These are phyloP conservation scores for Myxocyprinus asiaticus DNA, from an alignment of 2,113 vertebrate genomes.

Conservation along the genomic window DNA sequence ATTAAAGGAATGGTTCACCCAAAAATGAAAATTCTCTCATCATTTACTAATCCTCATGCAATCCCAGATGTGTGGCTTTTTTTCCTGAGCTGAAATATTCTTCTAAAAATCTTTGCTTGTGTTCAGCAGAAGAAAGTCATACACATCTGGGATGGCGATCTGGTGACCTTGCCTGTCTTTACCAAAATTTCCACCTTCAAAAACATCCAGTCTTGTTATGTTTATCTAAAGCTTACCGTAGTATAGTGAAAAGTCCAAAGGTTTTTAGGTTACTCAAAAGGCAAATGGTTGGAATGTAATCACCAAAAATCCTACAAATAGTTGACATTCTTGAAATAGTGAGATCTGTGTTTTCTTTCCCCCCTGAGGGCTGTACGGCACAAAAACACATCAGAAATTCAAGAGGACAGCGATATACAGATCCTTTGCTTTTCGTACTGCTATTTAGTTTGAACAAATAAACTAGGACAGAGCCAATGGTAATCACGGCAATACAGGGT, in stretches of 20 bases:
- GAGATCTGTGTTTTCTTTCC: constrained; percentile 34
- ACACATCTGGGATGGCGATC: no score
- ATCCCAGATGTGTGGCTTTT: no score
- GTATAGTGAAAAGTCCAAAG: neutral
- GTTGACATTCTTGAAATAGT: constrained; percentile 49
- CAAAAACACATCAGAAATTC: constrained; percentile 21
- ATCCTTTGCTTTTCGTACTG: neutral
- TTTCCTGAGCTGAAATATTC: no score
- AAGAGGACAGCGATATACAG: neutral
- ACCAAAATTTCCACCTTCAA: neutral
- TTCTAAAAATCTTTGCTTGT: no score
- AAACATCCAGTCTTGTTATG: neutral
- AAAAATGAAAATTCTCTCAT: no score
- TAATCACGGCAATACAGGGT: constrained; percentile 3
- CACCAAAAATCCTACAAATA: constrained; percentile 46
- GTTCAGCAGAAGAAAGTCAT: no score
- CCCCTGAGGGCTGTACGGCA: constrained; percentile 10
- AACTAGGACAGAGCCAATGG: neutral
- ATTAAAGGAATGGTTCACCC: no score
- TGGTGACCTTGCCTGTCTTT: neutral
- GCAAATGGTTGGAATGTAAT: constrained; percentile 10
- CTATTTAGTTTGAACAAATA: neutral
- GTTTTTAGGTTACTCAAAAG: neutral
- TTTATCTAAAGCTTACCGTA: neutral
- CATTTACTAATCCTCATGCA: no score